Evolutionary conservation across 1,140 invertebrate genomes (phyloP).

Genomic region (Drosophila tropicalis): DNA sequence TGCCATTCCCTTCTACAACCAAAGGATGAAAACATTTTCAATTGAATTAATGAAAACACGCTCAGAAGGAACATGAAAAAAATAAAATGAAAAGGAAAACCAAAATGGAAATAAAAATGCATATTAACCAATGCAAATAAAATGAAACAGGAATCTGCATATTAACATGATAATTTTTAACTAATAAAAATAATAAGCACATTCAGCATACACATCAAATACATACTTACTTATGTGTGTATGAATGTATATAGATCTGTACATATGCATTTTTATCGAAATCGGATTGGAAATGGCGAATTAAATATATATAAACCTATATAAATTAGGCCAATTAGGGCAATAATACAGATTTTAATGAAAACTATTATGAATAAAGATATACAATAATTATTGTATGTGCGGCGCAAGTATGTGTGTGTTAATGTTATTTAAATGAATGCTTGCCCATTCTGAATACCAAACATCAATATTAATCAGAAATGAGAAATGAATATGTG

Average conservation of each 20-base stretch:
- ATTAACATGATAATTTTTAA: constrained; percentile 65
- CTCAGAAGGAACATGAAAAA: neutral
- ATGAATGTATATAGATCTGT: constrained; percentile 7
- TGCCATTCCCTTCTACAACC: neutral
- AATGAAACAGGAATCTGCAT: constrained; percentile 26
- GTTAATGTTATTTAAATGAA: constrained; percentile 17
- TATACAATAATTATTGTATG: neutral
- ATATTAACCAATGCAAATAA: constrained; percentile 25
- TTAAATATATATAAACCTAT: constrained; percentile 18
- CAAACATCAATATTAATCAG: constrained; percentile 5
- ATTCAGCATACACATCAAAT: neutral
- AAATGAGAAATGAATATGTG: neutral
- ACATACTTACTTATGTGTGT: no score
- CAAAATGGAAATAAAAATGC: constrained; percentile 7
- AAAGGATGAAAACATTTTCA: constrained; percentile 38
- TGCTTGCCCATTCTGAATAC: neutral
- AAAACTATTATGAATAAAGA: constrained; percentile 6
- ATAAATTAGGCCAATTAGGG: constrained; percentile 35
- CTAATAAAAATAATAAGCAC: constrained; percentile 63
- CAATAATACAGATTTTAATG: constrained; percentile 19
- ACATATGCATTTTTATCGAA: neutral
- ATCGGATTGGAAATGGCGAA: constrained; percentile 14
- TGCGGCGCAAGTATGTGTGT: neutral
- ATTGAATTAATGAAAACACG: constrained; percentile 53
- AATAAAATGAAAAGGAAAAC: constrained; percentile 17